phyloP scores from a whole-genome alignment of 2,113 vertebrate genomes.

The Ceuthmochares aereus region DNA sequence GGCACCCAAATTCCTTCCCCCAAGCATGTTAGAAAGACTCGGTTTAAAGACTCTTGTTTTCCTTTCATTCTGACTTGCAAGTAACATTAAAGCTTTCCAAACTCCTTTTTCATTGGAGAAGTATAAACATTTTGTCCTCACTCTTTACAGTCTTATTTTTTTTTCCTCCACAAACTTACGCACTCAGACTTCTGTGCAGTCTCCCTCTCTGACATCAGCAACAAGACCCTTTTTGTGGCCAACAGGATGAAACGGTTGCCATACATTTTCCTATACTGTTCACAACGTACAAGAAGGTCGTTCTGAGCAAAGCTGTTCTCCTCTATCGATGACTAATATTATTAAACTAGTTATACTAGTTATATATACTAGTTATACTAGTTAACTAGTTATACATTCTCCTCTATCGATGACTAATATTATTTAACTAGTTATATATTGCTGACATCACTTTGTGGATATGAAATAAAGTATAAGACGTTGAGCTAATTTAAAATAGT shows the following conservation, averaged over 20 bases:
- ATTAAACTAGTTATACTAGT: neutral
- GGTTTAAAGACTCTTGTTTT: neutral
- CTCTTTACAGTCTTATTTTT: neutral
- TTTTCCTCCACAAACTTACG: neutral
- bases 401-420: neutral
- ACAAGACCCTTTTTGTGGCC: neutral
- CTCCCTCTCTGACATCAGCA: neutral
- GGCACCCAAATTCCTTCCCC: neutral
- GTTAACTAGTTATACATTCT: neutral
- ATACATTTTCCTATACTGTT: neutral
- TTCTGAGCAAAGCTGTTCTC: neutral
- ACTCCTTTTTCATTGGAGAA: neutral
- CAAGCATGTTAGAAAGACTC: neutral
- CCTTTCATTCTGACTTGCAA: slow-evolving; percentile 17
- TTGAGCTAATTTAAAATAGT: neutral
- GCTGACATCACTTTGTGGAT: neutral
- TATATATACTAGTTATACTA: too few species aligned
- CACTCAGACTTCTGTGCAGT: neutral
- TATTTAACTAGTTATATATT: neutral
- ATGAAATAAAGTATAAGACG: neutral
- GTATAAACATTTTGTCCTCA: neutral
- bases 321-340: neutral
- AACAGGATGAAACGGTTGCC: neutral
- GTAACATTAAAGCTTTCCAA: neutral
- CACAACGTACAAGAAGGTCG: neutral